Evolutionary conservation across 2,888 invertebrate species (phyloP), one percentile per base, ranked within the genome.

Genomic region (Microchrysa polita): DNA sequence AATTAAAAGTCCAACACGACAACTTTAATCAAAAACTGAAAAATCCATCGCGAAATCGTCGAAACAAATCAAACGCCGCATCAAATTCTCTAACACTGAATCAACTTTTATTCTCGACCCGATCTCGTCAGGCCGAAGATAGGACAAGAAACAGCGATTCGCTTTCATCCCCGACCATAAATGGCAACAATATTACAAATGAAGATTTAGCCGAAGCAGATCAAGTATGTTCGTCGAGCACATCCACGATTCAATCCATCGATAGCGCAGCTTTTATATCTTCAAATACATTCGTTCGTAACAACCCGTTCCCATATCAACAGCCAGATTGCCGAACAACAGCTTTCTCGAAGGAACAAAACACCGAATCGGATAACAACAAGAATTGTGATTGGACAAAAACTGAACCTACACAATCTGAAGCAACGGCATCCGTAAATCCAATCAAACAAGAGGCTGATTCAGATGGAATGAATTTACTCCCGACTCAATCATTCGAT

Each of bases 141-240:
- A 52, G 2, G 14, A 34, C 7, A 44, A 61, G 59, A 7, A 40
- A 34, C 52, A 53, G 10, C 72, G 71, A 65, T 72, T 53, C 69
- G 10, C 52, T 67, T n/a, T 34, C 52, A 60, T 60, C 74, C 7
- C 59, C 74, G 9, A 23, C 73, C 22, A 86, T 86, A 79, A 86
- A 86, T 20, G 87, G 87, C 77, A 88, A 88, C 81, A 88, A 89
- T 76, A 77, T 79, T 5, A 81, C 82, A 77, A 83, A 93, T 81
- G 92, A 90, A 27, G 93, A 93, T 80, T 84, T 93, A 77, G 93
- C 93, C 0, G 93, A 93, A 83, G 93, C 93, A 10, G 93, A 93
- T 85, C 93, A 93, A 83, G 91, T 91, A 71, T 88, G 91, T 73
- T 80, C 80, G 0, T 76, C 80, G 1, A 78, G 77, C 60, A 79